Percentiles rank a stretch among this genome's conserved stretches.
These are phyloP conservation scores for Piprites chloris DNA, from an alignment of 2,113 vertebrate genomes.

Conservation along the genomic window DNA sequence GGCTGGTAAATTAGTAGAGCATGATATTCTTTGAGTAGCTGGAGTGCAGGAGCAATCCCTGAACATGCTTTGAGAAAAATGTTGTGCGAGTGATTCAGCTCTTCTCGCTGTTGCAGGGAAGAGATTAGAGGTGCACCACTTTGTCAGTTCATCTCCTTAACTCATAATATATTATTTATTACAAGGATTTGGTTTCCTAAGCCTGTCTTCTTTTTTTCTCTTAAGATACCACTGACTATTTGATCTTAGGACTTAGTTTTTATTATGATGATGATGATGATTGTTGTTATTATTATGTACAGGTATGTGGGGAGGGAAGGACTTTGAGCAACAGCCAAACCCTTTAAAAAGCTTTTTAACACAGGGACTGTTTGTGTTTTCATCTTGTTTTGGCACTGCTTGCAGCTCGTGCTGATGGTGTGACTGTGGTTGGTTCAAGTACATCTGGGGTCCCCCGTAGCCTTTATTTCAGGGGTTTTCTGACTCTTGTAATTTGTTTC, in stretches of 20 bases:
- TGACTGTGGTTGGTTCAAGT: background rate
- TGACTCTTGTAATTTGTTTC: background rate
- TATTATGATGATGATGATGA: background rate
- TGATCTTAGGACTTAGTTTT: conserved; percentile 18
- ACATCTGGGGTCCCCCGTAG: background rate
- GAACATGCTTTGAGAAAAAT: background rate
- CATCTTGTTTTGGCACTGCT: background rate
- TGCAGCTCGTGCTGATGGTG: background rate
- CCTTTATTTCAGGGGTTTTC: background rate
- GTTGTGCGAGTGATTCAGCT: background rate
- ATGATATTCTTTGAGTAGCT: background rate
- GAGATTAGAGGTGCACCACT: conserved; percentile 32
- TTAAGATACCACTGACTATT: conserved; percentile 11
- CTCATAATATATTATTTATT: conserved; percentile 62
- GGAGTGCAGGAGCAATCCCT: background rate
- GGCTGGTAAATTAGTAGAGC: background rate
- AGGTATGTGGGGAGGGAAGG: background rate
- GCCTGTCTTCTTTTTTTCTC: background rate
- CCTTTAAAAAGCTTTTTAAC: background rate
- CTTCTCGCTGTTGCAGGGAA: background rate
- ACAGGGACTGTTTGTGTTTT: background rate
- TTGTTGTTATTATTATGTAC: background rate
- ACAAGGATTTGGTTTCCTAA: conserved; percentile 28
- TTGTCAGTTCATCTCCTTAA: conserved; percentile 42
- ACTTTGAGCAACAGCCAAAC: background rate